Evolutionary conservation across 1,140 invertebrate genomes (phyloP).

Genomic region (Hyles euphorbiae): DNA sequence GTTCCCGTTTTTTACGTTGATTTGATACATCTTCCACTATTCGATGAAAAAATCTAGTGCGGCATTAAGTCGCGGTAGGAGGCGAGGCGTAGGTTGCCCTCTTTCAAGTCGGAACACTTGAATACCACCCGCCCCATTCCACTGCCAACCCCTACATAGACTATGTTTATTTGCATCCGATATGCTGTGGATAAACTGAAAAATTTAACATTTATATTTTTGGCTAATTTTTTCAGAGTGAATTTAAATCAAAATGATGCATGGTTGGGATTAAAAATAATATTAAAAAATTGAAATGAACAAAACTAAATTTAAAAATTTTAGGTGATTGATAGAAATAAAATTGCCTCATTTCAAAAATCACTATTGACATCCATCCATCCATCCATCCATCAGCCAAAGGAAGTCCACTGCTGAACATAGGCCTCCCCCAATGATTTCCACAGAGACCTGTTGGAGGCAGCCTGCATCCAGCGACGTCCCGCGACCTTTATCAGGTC

Average conservation of each 20-base stretch:
- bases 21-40: conserved; percentile 28
- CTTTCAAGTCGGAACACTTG: conserved; percentile 55
- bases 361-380: too few species aligned
- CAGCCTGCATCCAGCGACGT: too few species aligned
- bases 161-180: conserved; percentile 69
- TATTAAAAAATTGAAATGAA: too few species aligned
- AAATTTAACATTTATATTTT: conserved; percentile 4
- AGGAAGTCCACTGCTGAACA: too few species aligned
- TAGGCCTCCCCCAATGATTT: too few species aligned
- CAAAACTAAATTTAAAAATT: too few species aligned
- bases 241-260: not conserved
- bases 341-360: too few species aligned
- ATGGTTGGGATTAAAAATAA: too few species aligned
- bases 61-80: conserved; percentile 56
- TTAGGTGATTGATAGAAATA: too few species aligned
- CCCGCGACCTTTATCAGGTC: too few species aligned
- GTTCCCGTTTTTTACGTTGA: conserved; percentile 1
- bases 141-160: conserved; percentile 30
- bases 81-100: conserved; percentile 34
- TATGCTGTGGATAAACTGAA: conserved; percentile 32
- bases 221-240: not conserved
- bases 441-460: too few species aligned
- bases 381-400: too few species aligned
- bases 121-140: conserved; percentile 41
- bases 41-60: conserved; percentile 62